A percentile compares a stretch with the other conserved stretches of the same genome.
Evolutionary conservation across 2,113 vertebrate genomes (phyloP).

Genomic region (Emydura subglobosa): DNA sequence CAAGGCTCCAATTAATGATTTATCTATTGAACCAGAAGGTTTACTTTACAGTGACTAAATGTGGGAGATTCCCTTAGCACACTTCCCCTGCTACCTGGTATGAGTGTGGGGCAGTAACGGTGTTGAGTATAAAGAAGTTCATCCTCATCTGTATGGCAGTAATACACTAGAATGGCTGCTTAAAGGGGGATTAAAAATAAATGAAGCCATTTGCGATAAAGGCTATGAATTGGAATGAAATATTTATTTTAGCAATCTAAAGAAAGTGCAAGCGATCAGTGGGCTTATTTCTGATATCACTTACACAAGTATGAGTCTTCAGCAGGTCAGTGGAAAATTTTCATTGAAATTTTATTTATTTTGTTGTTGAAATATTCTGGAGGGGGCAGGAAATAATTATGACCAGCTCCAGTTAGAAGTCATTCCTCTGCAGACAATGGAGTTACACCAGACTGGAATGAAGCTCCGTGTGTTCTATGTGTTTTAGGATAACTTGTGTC

Average conservation of each 20-base stretch:
- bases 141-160: constrained; percentile 43
- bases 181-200: not conserved
- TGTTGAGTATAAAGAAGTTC: not conserved
- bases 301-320: not conserved
- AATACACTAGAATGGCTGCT: constrained; percentile 18
- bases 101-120: not conserved
- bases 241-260: not conserved
- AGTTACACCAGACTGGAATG: accelerated
- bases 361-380: not conserved
- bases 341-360: not conserved
- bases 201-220: not conserved
- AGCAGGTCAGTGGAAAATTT: not conserved
- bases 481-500: not conserved
- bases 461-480: not conserved
- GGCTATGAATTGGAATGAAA: not conserved
- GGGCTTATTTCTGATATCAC: not conserved
- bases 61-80: not conserved
- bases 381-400: not conserved
- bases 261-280: not conserved
- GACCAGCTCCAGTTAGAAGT: not conserved
- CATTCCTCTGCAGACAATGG: not conserved
- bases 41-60: not conserved
- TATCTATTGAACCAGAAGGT: not conserved
- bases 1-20: constrained; percentile 5
- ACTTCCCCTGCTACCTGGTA: not conserved